Base-by-base conservation (phyloP, 2,888 invertebrate genomes). In the Harpagoxenus sublaevis region DNA sequence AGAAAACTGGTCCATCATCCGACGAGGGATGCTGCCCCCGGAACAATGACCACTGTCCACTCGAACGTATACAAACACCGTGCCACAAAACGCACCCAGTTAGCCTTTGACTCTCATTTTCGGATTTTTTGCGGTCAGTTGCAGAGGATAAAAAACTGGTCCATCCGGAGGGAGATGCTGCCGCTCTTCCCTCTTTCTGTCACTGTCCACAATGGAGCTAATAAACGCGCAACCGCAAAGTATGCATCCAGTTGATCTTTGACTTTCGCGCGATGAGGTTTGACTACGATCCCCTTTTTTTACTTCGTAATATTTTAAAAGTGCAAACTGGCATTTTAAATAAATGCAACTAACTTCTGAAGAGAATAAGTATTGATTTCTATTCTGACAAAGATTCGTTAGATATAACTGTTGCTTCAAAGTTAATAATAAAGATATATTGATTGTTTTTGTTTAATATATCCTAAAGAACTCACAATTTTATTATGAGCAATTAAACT, bases 1-100 rank as follows among this genome's bases (percentile, higher is more conserved):
- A 18, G 75, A 65, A 84, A 89, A 94, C 94, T 93, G 94, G 94
- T 94, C 94, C 94, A 93, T 87, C 94, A 93, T 87, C 85, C 83
- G 45, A 83, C 84, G 62, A 91, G 92, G 92, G 94, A 94, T 94
- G 94, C 94, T 94, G 94, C 77, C 84, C 79, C 87, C 68, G 10
- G 75, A 79, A 91, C 90, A 92, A 92, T 92, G 89, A 78, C 92
- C 93, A 91, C 86, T 93, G 94, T 94, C 94, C 94, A 92, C 92
- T 93, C 90, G 84, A 89, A 92, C 87, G 87, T 92, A 84, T 60
- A 86, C 84, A 85, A 83, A 90, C 79, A 90, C 89, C 83, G 83
- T 82, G 93, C 94, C 94, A 86, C 93, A 92, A 91, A 94, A 94
- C 93, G 91, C 90, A 84, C 84, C 89, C 87, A 86, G 88, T 93